Evolutionary conservation across 1,140 invertebrate genomes (phyloP).

Genomic region (Metaphire vulgaris): DNA sequence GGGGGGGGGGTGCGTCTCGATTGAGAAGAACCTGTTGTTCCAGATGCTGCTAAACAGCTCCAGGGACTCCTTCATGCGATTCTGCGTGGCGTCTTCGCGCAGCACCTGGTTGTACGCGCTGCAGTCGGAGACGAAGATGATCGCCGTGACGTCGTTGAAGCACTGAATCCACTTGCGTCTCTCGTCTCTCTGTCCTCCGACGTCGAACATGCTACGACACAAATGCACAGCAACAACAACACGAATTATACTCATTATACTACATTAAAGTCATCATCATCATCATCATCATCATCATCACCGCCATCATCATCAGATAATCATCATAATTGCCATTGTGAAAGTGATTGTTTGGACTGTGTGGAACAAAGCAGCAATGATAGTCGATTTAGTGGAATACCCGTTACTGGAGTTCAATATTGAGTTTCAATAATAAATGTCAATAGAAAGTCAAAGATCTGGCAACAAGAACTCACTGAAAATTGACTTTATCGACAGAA

Average conservation of each 20-base stretch:
- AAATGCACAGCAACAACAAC: not conserved
- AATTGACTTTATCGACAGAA: conserved; percentile 99
- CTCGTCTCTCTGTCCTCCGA: conserved; percentile 94
- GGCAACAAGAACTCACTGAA: conserved; percentile 85
- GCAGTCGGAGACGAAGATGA: conserved; percentile 95
- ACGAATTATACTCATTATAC: not conserved
- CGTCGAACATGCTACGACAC: conserved; percentile 86
- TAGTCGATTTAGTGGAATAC: not conserved
- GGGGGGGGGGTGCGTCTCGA: too few relatives aligned
- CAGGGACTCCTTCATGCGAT: conserved; percentile 87
- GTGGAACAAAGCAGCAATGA: not conserved
- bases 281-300: not conserved
- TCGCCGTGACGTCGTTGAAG: conserved; percentile 98
- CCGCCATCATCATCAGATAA: not conserved
- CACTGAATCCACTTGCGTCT: conserved; percentile 98
- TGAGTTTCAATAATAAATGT: too few relatives aligned
- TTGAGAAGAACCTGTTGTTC: conserved; percentile 83
- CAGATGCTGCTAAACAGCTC: conserved; percentile 98
- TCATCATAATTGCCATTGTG: not conserved
- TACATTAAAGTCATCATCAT: not conserved
- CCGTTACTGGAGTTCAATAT: too few relatives aligned
- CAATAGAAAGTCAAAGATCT: too few relatives aligned
- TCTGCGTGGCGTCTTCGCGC: conserved; percentile 93
- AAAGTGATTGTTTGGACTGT: not conserved
- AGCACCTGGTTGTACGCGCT: conserved; percentile 98